Percentiles rank a stretch among this genome's conserved stretches.
These are phyloP conservation scores for Saccostrea cuccullata DNA, from an alignment of 1,140 invertebrate species.

Conservation along the genomic window DNA sequence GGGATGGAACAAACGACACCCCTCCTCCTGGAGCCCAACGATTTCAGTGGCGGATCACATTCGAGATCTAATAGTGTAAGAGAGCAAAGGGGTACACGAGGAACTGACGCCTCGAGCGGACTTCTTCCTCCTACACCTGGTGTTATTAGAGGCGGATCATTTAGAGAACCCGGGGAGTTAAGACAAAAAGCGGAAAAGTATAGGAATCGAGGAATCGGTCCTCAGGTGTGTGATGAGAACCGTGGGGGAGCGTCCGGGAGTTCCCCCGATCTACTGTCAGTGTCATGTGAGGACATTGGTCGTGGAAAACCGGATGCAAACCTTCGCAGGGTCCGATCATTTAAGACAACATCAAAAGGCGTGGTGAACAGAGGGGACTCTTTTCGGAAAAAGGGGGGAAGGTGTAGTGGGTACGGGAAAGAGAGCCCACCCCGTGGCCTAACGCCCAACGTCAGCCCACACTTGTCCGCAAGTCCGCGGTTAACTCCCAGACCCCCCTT, in stretches of 20 bases:
- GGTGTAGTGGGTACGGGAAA: conserved; percentile 45
- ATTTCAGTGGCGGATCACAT: background rate
- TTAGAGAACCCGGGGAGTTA: conserved; percentile 49
- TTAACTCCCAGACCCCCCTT: conserved; percentile 43
- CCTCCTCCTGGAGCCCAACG: conserved; percentile 14
- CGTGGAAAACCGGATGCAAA: conserved; percentile 29
- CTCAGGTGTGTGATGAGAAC: background rate
- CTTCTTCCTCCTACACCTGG: background rate
- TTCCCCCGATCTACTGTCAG: conserved; percentile 50
- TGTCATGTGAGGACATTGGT: conserved; percentile 51
- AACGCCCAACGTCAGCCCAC: conserved; percentile 37
- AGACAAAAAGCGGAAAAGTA: conserved; percentile 18
- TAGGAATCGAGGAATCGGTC: background rate
- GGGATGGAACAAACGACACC: background rate
- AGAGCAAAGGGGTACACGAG: background rate
- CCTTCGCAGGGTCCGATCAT: conserved; percentile 86
- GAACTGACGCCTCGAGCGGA: conserved; percentile 4
- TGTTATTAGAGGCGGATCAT: conserved; percentile 47
- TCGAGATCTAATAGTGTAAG: conserved; percentile 25
- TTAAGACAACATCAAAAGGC: conserved; percentile 90
- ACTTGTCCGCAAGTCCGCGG: background rate
- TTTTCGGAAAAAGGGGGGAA: conserved; percentile 82
- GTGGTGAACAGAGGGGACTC: conserved; percentile 96
- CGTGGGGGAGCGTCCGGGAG: conserved; percentile 29
- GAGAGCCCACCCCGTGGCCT: conserved; percentile 41